Evolutionary conservation across 2,888 invertebrate genomes (phyloP), one percentile per base, ranked within the genome.

Genomic region (Volucella inflata): DNA sequence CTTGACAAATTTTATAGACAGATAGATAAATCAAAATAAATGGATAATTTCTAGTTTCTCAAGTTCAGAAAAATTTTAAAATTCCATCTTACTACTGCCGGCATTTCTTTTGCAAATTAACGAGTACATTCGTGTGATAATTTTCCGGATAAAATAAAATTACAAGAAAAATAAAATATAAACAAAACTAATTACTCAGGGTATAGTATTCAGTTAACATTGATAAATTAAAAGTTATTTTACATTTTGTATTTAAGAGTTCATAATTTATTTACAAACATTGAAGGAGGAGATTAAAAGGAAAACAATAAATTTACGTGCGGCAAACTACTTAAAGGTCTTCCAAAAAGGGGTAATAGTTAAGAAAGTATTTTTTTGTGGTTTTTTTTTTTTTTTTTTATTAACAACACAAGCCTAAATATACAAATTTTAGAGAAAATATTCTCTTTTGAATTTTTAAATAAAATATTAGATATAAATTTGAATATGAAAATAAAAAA

Each of bases 351-450:
- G 51, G 46, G 14, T 59, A 46, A 53, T 40, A 81, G 68, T 60
- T 72, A 10, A 67, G 14, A 72, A 46, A 77, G 38, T 30, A 30
- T 30, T 30, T 30, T 6, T 30, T 21, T 21, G n/a, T n/a, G n/a
- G n/a, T n/a, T n/a, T n/a, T n/a, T n/a, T n/a, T 30, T 30, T 30
- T 6, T 30, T 21, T 21, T 77, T 30, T 21, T 77, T 77, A 65
- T 67, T 82, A 72, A 42, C 12, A 42, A 72, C 70, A 77, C 77
- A 72, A 77, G 77, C 72, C 72, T 70, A 82, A 82, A 77, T 82
- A 82, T 40, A 40, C 2, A 14, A 8, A 12, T 42, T 8, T 44
- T 12, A 8, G 16, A 36, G n/a, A 40, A 40, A 8, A 11, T 40
- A 36, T 38, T 14, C 40, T 8, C 57, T 38, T 8, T 38, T 8